Evolutionary conservation across 2,113 vertebrate species (phyloP).

Genomic region (Brachypteracias leptosomus): DNA sequence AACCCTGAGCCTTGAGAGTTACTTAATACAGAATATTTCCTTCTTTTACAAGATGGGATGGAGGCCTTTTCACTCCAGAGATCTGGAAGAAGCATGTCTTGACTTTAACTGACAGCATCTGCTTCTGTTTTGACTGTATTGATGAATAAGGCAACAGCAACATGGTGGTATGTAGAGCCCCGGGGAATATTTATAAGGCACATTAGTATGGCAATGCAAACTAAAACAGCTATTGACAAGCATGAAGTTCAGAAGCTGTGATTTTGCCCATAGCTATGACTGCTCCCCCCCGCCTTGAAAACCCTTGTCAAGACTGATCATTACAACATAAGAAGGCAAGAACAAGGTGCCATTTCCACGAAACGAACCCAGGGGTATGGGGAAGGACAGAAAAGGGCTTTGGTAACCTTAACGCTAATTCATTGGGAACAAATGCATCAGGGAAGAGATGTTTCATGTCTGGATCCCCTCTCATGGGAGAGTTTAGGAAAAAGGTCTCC

Average conservation of each 20-base stretch:
- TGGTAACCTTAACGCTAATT: neutral
- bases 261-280: conserved; percentile 59
- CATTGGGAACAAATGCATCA: neutral
- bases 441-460: neutral
- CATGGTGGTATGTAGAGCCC: conserved; percentile 9
- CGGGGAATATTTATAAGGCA: conserved; percentile 52
- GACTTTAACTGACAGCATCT: conserved; percentile 56
- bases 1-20: neutral
- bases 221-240: conserved; percentile 68
- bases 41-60: neutral
- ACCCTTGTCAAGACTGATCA: conserved; percentile 62
- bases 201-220: conserved; percentile 32
- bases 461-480: neutral
- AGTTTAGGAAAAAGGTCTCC: neutral
- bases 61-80: neutral
- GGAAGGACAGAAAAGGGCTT: conserved; percentile 10
- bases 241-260: conserved; percentile 66
- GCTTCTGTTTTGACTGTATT: conserved; percentile 38
- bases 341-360: conserved; percentile 23
- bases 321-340: conserved; percentile 9
- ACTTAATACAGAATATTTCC: neutral
- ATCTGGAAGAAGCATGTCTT: neutral
- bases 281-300: conserved; percentile 58
- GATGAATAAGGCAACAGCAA: conserved; percentile 49
- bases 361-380: neutral